Conservation (phyloP, 2,797 vertebrate species). For the Lacerta bilineata region DNA sequence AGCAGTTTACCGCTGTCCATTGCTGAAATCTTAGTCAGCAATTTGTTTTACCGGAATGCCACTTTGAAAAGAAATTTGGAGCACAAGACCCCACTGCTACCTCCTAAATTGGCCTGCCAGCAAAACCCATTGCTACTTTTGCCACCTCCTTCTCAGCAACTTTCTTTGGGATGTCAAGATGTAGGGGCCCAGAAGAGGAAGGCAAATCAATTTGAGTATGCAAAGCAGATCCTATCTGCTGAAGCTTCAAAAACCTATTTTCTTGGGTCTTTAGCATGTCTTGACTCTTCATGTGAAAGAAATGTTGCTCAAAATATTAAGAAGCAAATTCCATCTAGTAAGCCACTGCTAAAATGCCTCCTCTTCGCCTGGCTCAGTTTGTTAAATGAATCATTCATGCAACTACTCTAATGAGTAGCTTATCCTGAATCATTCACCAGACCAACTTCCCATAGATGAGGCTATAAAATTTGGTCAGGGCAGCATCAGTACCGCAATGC, state of each 20-base stretch:
- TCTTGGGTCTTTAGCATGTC: not conserved
- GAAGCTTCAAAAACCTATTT: not conserved
- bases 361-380: not conserved
- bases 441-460: constrained; percentile 25
- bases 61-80: not conserved
- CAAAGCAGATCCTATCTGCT: not conserved
- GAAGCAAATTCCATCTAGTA: not conserved
- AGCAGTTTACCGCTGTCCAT: not conserved
- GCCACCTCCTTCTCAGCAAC: not conserved
- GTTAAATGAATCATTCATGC: not conserved
- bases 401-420: not conserved
- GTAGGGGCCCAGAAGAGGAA: not conserved
- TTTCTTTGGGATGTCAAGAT: not conserved
- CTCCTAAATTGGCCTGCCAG: not conserved
- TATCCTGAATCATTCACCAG: constrained; percentile 11
- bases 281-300: not conserved
- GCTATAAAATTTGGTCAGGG: constrained; percentile 40
- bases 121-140: not conserved
- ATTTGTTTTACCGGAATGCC: not conserved
- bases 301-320: not conserved
- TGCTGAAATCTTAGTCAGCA: not conserved
- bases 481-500: not conserved
- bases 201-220: not conserved
- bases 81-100: not conserved
- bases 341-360: not conserved